phyloP scores from a whole-genome alignment of 2,888 invertebrate species.

The Bombyx huttoni region DNA sequence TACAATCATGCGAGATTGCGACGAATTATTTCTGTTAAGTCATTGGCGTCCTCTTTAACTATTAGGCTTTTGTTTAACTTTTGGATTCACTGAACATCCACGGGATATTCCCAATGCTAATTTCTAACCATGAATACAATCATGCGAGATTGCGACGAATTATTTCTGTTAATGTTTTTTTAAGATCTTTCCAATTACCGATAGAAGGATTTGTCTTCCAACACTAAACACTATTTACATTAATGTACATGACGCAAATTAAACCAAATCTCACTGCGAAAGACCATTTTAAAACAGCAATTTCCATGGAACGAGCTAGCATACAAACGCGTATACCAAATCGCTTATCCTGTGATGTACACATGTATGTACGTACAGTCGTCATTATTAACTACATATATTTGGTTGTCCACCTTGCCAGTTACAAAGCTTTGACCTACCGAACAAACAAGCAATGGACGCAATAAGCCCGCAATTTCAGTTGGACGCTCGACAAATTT shows the following conservation, averaged over 20 bases:
- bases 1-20: too few species aligned
- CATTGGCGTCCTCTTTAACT: too few species aligned
- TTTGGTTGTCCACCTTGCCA: slow-evolving; percentile 47
- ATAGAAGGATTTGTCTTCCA: too few species aligned
- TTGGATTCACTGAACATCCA: too few species aligned
- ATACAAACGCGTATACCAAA: not conserved
- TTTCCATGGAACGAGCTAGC: not conserved
- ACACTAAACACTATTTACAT: not conserved
- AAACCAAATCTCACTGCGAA: not conserved
- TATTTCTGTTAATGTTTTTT: too few species aligned
- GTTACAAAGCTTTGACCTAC: slow-evolving; percentile 58
- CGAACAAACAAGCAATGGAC: slow-evolving; percentile 49
- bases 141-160: too few species aligned
- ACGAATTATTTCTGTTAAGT: too few species aligned
- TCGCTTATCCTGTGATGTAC: not conserved
- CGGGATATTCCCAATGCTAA: too few species aligned
- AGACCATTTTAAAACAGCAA: not conserved
- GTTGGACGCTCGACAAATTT: slow-evolving; percentile 60
- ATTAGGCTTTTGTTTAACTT: too few species aligned
- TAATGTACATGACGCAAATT: not conserved
- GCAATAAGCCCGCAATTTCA: slow-evolving; percentile 64
- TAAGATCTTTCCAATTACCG: too few species aligned
- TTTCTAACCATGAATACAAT: too few species aligned
- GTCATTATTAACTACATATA: slow-evolving; percentile 34
- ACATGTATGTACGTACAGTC: slow-evolving; percentile 3